These are phyloP conservation scores for Acropternis orthonyx DNA, from an alignment of 2,797 vertebrate species.

Conservation along the genomic window DNA sequence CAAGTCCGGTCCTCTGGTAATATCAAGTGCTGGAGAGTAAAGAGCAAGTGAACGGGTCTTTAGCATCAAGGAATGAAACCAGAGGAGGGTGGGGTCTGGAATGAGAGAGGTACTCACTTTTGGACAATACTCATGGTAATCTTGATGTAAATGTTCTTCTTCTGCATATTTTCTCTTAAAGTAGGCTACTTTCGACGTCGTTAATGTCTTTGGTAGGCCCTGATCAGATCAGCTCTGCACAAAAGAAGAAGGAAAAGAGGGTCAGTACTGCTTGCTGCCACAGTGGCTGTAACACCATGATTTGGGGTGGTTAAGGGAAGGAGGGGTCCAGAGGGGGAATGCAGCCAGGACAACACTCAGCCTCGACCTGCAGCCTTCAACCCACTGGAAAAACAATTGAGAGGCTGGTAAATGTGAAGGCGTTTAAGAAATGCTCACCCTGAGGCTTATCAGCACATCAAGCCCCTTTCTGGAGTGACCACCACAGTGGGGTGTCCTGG, in stretches of 20 bases:
- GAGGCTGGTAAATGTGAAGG: not conserved
- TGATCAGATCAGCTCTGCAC: slow-evolving; percentile 71
- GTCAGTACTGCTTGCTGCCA: not conserved
- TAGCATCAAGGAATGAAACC: not conserved
- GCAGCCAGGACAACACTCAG: not conserved
- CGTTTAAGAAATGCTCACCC: not conserved
- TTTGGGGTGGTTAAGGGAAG: not conserved
- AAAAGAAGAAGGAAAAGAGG: slow-evolving; percentile 3
- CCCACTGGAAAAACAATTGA: accelerated
- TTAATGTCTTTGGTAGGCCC: slow-evolving; percentile 80
- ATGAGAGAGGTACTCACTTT: slow-evolving; percentile 80
- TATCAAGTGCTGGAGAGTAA: slow-evolving; percentile 88
- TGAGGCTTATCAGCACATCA: not conserved
- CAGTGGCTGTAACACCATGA: not conserved
- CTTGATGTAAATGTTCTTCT: slow-evolving; percentile 95
- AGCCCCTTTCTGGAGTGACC: not conserved
- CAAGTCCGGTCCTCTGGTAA: slow-evolving; percentile 92
- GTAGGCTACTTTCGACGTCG: slow-evolving; percentile 99
- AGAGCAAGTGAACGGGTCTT: not conserved
- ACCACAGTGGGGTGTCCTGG: not conserved
- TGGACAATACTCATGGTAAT: slow-evolving; percentile 94
- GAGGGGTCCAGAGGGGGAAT: not conserved
- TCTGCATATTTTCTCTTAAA: slow-evolving; percentile 99
- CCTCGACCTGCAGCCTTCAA: not conserved
- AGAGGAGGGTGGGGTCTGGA: not conserved